Evolutionary conservation across 2,113 vertebrate species (phyloP), one percentile per base, ranked within the genome.

Genomic region (Oreochromis aureus): DNA sequence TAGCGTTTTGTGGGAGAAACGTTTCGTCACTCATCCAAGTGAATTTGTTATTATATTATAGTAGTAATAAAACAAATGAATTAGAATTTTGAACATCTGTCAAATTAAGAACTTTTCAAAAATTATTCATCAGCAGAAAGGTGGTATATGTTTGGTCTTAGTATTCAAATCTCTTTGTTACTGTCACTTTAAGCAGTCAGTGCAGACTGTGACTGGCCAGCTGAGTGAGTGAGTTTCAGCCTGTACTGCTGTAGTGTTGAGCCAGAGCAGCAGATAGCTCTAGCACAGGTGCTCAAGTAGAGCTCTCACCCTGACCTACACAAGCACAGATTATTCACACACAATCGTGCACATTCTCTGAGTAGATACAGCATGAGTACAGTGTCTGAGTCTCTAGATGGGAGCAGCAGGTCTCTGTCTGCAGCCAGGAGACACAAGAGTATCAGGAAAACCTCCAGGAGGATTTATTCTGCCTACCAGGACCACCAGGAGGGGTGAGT

Each of bases 401-500:
- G 88, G 58, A 92, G 82, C 87, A 95, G 89, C 91, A 96, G 95
- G 81, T 71, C 96, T 6, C 84, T 96, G 24, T 97, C 94, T 88
- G 82, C 96, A 16, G 86, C 97, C 89, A 98, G 96, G 86, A 97
- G 96, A 89, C 94, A 97, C 32, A 96, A 97, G 63, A 97, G 96
- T 36, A 89, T 96, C 84, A 96, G 97, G 89, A 97, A 97, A 59
- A 97, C 97, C 6, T 94, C 95, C 3, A 96, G 96, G 83, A 97
- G 96, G 91, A 96, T 96, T 92, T 98, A 97, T 92, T 95, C 96
- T 24, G 89, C 95, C 4, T 98, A 97, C 95, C 97, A 94, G 91
- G 97, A 98, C 86, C 96, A 97, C 0, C 97, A 97, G 53, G 94
- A 97, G 89, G 97, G 97, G 99, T 99, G 93, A 97, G 97, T 91